Evolutionary conservation across 2,888 invertebrate species (phyloP).

Genomic region (Acleris cristana): DNA sequence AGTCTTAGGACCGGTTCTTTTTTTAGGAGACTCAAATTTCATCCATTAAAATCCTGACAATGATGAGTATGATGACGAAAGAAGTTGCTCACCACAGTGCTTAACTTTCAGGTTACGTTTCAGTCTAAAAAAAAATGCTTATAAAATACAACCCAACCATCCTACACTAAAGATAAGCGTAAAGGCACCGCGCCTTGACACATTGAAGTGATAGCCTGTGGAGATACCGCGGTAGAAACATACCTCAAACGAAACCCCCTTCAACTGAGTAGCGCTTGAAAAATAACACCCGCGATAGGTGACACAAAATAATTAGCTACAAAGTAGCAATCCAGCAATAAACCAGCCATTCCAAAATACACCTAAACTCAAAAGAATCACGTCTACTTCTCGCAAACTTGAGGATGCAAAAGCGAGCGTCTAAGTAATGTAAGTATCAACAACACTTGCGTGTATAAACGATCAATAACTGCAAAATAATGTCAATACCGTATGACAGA

Average conservation of each 20-base stretch:
- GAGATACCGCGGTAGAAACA: conserved; percentile 49
- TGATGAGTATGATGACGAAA: too few relatives aligned
- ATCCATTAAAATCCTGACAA: too few relatives aligned
- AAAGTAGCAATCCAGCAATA: conserved; percentile 52
- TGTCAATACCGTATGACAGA: conserved; percentile 46
- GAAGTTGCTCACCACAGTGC: not conserved
- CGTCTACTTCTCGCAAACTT: not conserved
- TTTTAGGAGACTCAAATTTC: too few relatives aligned
- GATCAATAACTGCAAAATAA: conserved; percentile 42
- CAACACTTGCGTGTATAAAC: not conserved
- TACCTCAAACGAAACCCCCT: conserved; percentile 42
- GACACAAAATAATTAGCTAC: conserved; percentile 51
- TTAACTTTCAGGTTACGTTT: not conserved
- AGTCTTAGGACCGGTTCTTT: too few relatives aligned
- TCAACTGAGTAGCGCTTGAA: conserved; percentile 58
- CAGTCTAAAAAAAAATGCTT: not conserved
- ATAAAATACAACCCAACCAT: conserved; percentile 45
- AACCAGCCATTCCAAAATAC: conserved; percentile 8
- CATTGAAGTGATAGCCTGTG: conserved; percentile 60
- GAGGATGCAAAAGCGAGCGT: too few relatives aligned
- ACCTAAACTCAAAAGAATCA: not conserved
- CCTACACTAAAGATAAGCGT: conserved; percentile 67
- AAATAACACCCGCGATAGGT: conserved; percentile 58
- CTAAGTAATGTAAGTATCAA: too few relatives aligned
- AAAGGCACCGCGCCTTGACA: conserved; percentile 65